These are phyloP conservation scores for Sarcophaga peregrina DNA, from an alignment of 1,140 invertebrate genomes.

Conservation along the genomic window DNA sequence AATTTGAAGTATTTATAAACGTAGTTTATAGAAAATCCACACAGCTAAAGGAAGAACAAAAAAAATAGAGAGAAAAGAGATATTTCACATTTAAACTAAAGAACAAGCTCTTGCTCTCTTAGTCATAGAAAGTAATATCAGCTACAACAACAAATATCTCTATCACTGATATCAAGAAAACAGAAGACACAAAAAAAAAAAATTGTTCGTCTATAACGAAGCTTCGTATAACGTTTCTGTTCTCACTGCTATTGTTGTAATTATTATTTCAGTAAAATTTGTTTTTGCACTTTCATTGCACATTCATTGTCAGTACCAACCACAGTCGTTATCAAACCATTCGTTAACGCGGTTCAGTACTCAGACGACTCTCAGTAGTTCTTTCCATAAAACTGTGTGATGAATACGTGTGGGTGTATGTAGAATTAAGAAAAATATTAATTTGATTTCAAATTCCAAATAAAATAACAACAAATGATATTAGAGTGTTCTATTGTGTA, in stretches of 20 bases:
- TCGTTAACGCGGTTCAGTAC: neutral
- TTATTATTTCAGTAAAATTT: neutral
- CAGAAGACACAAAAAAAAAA: too few species aligned
- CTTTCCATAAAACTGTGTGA: neutral
- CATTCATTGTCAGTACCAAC: neutral
- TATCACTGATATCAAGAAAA: neutral
- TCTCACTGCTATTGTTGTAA: neutral
- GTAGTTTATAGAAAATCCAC: too few species aligned
- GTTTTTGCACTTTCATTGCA: neutral
- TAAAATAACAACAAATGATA: too few species aligned
- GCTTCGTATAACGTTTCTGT: constrained; percentile 1
- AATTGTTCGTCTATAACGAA: neutral
- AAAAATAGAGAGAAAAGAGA: too few species aligned
- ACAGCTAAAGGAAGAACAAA: too few species aligned
- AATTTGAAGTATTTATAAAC: too few species aligned
- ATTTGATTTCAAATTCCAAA: too few species aligned
- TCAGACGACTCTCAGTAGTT: neutral
- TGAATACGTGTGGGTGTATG: neutral
- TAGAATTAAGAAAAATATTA: too few species aligned
- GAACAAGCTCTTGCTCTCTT: too few species aligned
- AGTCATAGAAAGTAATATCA: neutral
- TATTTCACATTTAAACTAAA: too few species aligned
- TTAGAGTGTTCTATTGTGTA: too few species aligned
- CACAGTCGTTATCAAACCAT: constrained; percentile 6
- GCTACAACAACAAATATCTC: neutral